Percentiles rank a stretch among this genome's conserved stretches.
Conservation (phyloP, 2,888 invertebrate genomes). For the Atethmia centrago region DNA sequence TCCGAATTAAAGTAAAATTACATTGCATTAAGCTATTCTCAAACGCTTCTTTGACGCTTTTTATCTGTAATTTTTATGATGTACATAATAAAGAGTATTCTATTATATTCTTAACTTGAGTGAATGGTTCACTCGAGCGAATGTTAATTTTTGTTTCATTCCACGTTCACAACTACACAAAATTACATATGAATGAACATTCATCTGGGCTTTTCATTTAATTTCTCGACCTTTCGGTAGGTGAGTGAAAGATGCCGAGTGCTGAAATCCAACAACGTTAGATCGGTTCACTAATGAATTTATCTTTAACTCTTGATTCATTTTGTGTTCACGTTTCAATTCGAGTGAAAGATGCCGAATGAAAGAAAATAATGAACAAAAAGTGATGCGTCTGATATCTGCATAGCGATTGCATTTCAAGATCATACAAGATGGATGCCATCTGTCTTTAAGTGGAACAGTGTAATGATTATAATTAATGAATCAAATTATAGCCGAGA, state of each 20-base stretch:
- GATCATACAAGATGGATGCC: slow-evolving; percentile 42
- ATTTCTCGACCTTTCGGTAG: not conserved
- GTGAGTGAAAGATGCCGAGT: too few relatives aligned
- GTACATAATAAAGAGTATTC: too few relatives aligned
- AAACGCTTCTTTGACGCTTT: too few relatives aligned
- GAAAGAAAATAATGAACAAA: not conserved
- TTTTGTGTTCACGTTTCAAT: not conserved
- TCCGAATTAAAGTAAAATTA: slow-evolving; percentile 26
- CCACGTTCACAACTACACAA: not conserved
- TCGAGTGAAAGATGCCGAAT: not conserved
- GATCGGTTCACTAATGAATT: not conserved
- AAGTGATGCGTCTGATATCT: not conserved
- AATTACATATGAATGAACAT: not conserved
- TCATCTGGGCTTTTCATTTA: not conserved
- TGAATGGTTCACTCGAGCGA: not conserved
- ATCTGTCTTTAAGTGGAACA: slow-evolving; percentile 32
- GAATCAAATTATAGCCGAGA: slow-evolving; percentile 45
- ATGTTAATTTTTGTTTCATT: not conserved
- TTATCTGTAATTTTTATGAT: too few relatives aligned
- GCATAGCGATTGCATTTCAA: slow-evolving; percentile 36
- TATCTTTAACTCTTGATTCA: not conserved
- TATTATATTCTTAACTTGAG: too few relatives aligned
- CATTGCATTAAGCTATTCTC: slow-evolving; percentile 19
- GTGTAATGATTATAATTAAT: slow-evolving; percentile 53
- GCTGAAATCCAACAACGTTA: not conserved